Evolutionary conservation across 2,888 invertebrate genomes (phyloP).

Genomic region (Chrysolina americana): DNA sequence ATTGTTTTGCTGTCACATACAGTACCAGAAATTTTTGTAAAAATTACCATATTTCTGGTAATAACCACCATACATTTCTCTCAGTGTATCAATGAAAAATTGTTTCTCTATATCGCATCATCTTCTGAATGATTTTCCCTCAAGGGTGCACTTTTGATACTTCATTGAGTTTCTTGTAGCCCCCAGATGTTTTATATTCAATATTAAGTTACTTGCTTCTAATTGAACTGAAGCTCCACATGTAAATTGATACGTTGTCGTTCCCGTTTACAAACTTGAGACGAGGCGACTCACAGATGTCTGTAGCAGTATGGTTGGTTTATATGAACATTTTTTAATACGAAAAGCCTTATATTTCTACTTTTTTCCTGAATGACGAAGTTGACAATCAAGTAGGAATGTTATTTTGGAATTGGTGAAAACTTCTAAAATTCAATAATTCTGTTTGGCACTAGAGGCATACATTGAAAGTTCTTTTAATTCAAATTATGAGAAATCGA

Average conservation of each 20-base stretch:
- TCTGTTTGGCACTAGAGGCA: too few relatives aligned
- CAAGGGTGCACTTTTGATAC: constrained; percentile 23
- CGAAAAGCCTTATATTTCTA: too few relatives aligned
- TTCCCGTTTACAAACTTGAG: constrained; percentile 8
- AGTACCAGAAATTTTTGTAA: too few relatives aligned
- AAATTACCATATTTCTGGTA: too few relatives aligned
- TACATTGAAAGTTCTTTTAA: background rate
- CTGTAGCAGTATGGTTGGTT: background rate
- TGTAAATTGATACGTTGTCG: constrained; percentile 31
- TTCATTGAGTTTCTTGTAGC: constrained; percentile 32
- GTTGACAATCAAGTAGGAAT: too few relatives aligned
- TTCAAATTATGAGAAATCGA: too few relatives aligned
- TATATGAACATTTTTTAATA: too few relatives aligned
- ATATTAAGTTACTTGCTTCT: constrained; percentile 31
- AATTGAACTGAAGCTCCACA: constrained; percentile 30
- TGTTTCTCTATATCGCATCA: constrained; percentile 35
- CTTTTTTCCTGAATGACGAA: too few relatives aligned
- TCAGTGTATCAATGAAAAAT: constrained; percentile 12
- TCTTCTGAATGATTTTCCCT: constrained; percentile 45
- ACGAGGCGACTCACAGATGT: background rate
- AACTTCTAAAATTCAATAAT: too few relatives aligned
- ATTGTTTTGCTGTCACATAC: too few relatives aligned
- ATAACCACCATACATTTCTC: too few relatives aligned
- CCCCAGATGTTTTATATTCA: constrained; percentile 34
- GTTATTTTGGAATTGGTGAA: too few relatives aligned